phyloP scores from a whole-genome alignment of 2,113 vertebrate genomes.

The Passer montanus region DNA sequence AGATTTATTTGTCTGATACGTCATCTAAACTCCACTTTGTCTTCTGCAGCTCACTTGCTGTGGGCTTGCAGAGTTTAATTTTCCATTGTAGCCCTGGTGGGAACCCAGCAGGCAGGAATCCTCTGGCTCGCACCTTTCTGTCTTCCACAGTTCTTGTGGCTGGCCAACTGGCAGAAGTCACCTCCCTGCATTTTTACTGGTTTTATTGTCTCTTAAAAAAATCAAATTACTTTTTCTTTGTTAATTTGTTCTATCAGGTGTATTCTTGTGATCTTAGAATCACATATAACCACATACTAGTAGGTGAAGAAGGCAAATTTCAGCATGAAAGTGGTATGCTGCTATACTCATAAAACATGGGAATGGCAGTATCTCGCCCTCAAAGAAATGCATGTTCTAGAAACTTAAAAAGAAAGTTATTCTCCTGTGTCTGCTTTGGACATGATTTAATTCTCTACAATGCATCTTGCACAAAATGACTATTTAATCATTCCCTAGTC shows the following conservation, averaged over 20 bases:
- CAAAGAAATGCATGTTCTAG: neutral
- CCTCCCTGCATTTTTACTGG: neutral
- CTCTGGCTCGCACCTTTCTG: rapidly evolving
- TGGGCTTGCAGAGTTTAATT: neutral
- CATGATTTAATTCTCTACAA: neutral
- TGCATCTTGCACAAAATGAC: neutral
- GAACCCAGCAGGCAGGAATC: neutral
- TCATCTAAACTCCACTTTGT: neutral
- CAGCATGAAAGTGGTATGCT: neutral
- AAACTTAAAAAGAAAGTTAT: neutral
- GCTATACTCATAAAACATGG: neutral
- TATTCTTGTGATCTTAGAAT: neutral
- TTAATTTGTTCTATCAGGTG: neutral
- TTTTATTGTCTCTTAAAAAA: neutral
- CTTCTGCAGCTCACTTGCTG: neutral
- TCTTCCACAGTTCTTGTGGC: neutral
- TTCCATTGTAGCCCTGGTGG: neutral
- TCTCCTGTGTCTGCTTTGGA: neutral
- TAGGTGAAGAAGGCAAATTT: neutral
- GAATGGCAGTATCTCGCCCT: neutral
- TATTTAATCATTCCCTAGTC: neutral
- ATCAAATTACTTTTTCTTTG: neutral
- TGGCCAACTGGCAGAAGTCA: neutral
- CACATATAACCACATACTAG: neutral
- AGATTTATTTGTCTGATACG: neutral